phyloP scores from a whole-genome alignment of 92 coral and sea anemone species.

The Palythoa caribaeorum region DNA sequence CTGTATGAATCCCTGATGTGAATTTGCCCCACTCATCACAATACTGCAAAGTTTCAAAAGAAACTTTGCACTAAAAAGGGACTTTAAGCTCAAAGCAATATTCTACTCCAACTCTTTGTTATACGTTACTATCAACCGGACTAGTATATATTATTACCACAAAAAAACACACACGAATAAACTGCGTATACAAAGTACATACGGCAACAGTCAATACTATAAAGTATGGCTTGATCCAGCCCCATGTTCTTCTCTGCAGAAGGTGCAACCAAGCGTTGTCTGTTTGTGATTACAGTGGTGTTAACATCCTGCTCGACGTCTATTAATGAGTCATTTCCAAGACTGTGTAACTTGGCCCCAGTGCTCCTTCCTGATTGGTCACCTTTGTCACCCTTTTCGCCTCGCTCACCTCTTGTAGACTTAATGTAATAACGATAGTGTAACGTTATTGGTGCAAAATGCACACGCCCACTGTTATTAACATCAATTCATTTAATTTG shows the following conservation, averaged over 20 bases:
- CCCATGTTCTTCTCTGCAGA: conserved; percentile 87
- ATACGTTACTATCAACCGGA: too few species aligned
- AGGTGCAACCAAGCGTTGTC: conserved; percentile 73
- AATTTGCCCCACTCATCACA: too few species aligned
- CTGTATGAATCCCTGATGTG: too few species aligned
- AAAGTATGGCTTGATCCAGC: conserved; percentile 93
- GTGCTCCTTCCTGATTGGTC: conserved; percentile 85
- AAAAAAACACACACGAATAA: too few species aligned
- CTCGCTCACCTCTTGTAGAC: conserved; percentile 86
- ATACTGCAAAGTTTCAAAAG: too few species aligned
- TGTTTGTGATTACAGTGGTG: conserved; percentile 57
- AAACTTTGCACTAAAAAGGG: too few species aligned
- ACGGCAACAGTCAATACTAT: conserved; percentile 93
- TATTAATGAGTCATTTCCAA: conserved; percentile 60
- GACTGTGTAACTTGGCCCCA: conserved; percentile 62
- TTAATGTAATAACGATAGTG: conserved; percentile 1
- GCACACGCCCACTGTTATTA: not conserved
- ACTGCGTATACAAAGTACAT: conserved; percentile 46
- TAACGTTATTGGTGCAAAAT: not conserved
- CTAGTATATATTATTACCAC: too few species aligned
- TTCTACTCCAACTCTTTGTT: too few species aligned
- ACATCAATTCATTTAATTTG: too few species aligned
- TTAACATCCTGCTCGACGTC: conserved; percentile 73
- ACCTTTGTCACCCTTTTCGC: conserved; percentile 63
- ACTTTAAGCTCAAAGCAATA: too few species aligned